Conservation (phyloP, 2,888 invertebrate species). For the Drosophila paramelanica region DNA sequence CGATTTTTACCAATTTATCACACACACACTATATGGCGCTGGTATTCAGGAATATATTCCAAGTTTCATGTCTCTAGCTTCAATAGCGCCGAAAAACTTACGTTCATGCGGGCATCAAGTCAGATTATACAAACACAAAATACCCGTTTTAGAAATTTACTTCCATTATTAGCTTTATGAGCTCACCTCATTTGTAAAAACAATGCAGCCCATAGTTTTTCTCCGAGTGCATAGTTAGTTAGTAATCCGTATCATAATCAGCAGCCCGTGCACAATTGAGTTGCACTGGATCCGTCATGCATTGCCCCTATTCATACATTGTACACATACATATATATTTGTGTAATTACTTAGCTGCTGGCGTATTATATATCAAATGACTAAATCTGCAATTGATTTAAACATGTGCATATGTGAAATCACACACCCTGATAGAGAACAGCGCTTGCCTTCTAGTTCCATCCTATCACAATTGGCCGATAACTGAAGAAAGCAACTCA, state of each 20-base stretch:
- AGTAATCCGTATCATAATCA: not conserved
- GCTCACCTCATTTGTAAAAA: too few species aligned
- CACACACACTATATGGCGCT: too few species aligned
- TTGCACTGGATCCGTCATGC: not conserved
- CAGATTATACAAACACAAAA: too few species aligned
- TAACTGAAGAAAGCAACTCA: slow-evolving; percentile 2
- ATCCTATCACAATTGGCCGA: slow-evolving; percentile 44
- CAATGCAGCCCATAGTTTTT: not conserved
- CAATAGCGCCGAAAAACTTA: too few species aligned
- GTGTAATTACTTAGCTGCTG: not conserved
- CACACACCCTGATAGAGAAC: slow-evolving; percentile 35
- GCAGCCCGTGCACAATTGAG: not conserved
- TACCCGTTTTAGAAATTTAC: too few species aligned
- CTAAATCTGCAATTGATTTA: slow-evolving; percentile 19
- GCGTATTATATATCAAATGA: not conserved
- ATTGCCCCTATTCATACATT: too few species aligned
- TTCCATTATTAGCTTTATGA: too few species aligned
- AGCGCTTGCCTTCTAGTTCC: slow-evolving; percentile 41
- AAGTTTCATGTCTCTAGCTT: too few species aligned
- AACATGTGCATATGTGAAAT: slow-evolving; percentile 17
- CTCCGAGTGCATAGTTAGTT: not conserved
- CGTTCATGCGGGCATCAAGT: too few species aligned
- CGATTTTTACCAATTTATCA: too few species aligned
- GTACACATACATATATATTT: not conserved
- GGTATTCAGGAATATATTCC: too few species aligned